Conservation (phyloP, 2,797 vertebrate species). For the Phylloscopus collybita region DNA sequence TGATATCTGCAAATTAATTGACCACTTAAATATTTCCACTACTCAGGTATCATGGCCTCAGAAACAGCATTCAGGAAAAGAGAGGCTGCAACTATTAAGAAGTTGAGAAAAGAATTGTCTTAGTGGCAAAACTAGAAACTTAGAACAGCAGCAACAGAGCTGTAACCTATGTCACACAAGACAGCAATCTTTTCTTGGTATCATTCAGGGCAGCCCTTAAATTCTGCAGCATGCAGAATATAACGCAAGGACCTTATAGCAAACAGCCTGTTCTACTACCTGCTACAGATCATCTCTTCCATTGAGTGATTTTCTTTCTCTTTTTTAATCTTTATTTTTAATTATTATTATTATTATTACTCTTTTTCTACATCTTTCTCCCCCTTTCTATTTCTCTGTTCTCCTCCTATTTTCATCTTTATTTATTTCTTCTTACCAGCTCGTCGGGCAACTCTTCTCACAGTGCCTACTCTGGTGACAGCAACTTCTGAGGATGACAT, state of each 20-base stretch:
- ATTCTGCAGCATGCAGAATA: neutral
- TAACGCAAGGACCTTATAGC: neutral
- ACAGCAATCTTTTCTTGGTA: neutral
- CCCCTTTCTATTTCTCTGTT: neutral
- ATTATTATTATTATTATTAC: no score
- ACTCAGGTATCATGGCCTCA: neutral
- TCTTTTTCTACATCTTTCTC: neutral
- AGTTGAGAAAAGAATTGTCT: neutral
- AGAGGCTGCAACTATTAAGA: neutral
- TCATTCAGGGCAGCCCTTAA: neutral
- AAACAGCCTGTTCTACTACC: neutral
- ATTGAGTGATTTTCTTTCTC: neutral
- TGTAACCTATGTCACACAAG: neutral
- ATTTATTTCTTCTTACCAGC: constrained; percentile 67
- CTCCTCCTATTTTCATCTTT: neutral
- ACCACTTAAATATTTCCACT: neutral
- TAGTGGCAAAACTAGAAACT: neutral
- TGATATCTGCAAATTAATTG: neutral
- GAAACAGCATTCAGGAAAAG: neutral
- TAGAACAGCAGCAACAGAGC: neutral
- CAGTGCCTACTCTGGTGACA: constrained; percentile 92
- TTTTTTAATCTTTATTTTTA: neutral
- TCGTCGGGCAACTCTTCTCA: constrained; percentile 86
- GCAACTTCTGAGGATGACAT: constrained; percentile 88
- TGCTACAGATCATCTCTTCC: neutral